Evolutionary conservation across 1,140 invertebrate genomes (phyloP).

Genomic region (Panulirus ornatus): DNA sequence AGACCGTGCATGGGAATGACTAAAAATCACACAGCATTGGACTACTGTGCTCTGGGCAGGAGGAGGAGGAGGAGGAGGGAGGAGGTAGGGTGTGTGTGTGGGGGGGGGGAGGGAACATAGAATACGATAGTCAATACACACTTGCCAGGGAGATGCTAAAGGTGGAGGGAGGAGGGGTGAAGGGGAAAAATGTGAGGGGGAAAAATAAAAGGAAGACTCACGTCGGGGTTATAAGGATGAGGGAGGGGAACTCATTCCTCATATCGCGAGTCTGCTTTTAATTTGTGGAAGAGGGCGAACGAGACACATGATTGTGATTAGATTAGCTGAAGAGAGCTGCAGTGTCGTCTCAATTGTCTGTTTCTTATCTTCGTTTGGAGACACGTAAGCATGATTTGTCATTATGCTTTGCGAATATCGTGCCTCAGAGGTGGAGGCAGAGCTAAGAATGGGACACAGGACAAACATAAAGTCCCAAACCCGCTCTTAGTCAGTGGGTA

Average conservation of each 20-base stretch:
- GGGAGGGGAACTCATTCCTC: too few species aligned
- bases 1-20: slow-evolving; percentile 53
- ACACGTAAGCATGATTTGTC: too few species aligned
- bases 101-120: too few species aligned
- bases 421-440: too few species aligned
- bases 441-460: too few species aligned
- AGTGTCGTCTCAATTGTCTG: slow-evolving; percentile 6
- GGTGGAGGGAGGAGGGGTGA: not conserved
- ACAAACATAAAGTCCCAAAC: too few species aligned
- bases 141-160: slow-evolving; percentile 14
- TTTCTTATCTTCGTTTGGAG: too few species aligned
- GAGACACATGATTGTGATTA: slow-evolving; percentile 32
- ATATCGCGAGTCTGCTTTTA: slow-evolving; percentile 21
- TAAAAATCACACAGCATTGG: slow-evolving; percentile 56
- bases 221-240: too few species aligned
- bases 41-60: slow-evolving; percentile 26
- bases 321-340: not conserved
- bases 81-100: too few species aligned
- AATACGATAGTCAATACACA: slow-evolving; percentile 26
- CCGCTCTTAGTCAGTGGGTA: too few species aligned
- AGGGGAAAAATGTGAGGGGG: not conserved
- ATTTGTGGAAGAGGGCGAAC: slow-evolving; percentile 21
- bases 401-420: too few species aligned
- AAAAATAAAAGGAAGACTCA: not conserved
- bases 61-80: too few species aligned